Evolutionary conservation across 1,140 invertebrate genomes (phyloP).

Genomic region (Microplitis mediator): DNA sequence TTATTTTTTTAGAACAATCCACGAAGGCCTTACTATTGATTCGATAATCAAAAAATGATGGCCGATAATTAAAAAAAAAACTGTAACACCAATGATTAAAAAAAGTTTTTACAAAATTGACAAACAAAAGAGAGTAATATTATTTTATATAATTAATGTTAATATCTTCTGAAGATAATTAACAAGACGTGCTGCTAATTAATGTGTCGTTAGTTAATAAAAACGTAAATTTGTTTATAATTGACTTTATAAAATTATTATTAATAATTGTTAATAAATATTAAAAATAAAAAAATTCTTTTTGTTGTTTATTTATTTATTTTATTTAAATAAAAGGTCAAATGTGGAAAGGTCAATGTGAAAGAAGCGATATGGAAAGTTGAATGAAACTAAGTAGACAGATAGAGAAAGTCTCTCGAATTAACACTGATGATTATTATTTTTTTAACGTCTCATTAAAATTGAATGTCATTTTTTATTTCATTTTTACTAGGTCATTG

Average conservation of each 20-base stretch:
- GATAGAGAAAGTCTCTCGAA: conserved; percentile 17
- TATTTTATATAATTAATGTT: no score
- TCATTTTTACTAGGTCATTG: conserved; percentile 19
- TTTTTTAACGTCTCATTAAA: conserved; percentile 2
- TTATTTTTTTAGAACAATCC: conserved; percentile 76
- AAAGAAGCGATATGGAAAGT: conserved; percentile 4
- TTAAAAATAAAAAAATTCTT: not conserved
- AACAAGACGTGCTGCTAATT: no score
- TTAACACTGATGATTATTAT: not conserved
- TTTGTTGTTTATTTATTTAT: not conserved
- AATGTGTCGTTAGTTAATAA: no score
- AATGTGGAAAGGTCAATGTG: conserved; percentile 5
- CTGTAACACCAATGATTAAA: not conserved
- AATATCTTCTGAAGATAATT: no score
- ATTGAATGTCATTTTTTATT: not conserved
- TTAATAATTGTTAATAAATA: not conserved
- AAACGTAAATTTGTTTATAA: no score
- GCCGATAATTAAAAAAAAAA: conserved; percentile 7
- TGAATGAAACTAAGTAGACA: conserved; percentile 6
- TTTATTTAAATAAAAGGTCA: not conserved
- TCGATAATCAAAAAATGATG: not conserved
- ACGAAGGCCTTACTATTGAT: conserved; percentile 78
- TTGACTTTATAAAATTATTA: not conserved
- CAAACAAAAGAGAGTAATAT: not conserved
- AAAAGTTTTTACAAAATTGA: conserved; percentile 7